Evolutionary conservation across 2,113 vertebrate species (phyloP).

Genomic region (Seriola rivoliana): DNA sequence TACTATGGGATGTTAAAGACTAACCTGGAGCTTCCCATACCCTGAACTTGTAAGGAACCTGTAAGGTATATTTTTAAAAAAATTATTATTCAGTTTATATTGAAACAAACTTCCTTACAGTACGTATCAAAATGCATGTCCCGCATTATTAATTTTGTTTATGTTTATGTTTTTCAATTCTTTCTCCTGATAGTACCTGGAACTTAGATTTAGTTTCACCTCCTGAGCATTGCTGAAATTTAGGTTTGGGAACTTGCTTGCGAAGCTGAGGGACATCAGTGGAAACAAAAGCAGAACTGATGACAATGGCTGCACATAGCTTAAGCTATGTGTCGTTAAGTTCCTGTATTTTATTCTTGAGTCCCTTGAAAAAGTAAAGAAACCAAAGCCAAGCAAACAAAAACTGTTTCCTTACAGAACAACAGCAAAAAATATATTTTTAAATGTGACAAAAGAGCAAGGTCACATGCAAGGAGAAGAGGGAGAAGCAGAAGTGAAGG

Average conservation of each 20-base stretch:
- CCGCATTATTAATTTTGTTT: not conserved
- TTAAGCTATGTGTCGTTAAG: no score
- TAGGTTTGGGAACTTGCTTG: not conserved
- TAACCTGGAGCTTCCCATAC: no score
- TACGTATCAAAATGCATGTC: not conserved
- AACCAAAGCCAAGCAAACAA: not conserved
- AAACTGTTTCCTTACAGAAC: not conserved
- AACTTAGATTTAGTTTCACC: no score
- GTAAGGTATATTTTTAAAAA: no score
- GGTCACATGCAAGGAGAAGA: not conserved
- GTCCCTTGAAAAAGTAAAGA: constrained; percentile 11
- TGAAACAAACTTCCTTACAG: no score
- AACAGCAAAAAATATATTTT: no score
- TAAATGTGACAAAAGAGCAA: not conserved
- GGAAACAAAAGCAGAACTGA: not conserved
- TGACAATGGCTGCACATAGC: not conserved
- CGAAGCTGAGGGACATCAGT: no score
- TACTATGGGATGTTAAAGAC: no score
- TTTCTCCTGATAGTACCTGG: not conserved
- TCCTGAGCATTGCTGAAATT: not conserved
- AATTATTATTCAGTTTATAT: no score
- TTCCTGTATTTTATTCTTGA: not conserved
- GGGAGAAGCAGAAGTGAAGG: not conserved
- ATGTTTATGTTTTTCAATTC: no score
- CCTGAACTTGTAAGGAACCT: no score